phyloP scores from a whole-genome alignment of 2,888 invertebrate genomes.

The Melanotus villosus region DNA sequence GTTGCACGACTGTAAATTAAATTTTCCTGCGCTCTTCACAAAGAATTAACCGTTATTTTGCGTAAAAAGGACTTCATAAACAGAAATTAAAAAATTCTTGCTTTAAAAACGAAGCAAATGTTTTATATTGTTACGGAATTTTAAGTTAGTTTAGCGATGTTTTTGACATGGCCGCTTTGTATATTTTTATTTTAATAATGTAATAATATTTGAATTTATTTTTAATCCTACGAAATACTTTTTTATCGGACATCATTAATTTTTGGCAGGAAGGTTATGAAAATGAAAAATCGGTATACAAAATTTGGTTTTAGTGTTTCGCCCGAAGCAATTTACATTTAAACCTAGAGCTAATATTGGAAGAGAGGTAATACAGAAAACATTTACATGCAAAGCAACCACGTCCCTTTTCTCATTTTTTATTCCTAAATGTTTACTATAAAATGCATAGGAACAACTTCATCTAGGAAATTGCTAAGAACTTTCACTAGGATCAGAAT shows the following conservation, averaged over 20 bases:
- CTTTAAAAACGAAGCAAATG: neutral
- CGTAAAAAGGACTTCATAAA: neutral
- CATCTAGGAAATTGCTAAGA: neutral
- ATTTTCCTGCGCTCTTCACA: slow-evolving; percentile 22
- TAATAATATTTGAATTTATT: too few relatives aligned
- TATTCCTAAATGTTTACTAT: neutral
- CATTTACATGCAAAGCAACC: neutral
- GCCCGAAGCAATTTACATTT: slow-evolving; percentile 19
- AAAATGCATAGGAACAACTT: neutral
- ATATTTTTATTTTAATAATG: too few relatives aligned
- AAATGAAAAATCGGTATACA: too few relatives aligned
- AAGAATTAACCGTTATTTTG: slow-evolving; percentile 17
- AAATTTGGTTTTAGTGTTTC: too few relatives aligned
- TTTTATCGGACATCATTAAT: too few relatives aligned
- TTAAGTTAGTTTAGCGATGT: too few relatives aligned
- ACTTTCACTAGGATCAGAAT: too few relatives aligned
- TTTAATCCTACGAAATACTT: too few relatives aligned
- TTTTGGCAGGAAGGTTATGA: too few relatives aligned
- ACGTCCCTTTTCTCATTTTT: neutral
- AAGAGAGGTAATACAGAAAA: neutral
- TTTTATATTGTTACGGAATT: too few relatives aligned
- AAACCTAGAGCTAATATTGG: slow-evolving; percentile 11
- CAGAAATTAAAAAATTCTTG: slow-evolving; percentile 17
- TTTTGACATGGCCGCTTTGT: too few relatives aligned
- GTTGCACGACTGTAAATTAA: slow-evolving; percentile 30